Evolutionary conservation across 1,140 invertebrate species (phyloP).

Genomic region (Diorhabda sublineata): DNA sequence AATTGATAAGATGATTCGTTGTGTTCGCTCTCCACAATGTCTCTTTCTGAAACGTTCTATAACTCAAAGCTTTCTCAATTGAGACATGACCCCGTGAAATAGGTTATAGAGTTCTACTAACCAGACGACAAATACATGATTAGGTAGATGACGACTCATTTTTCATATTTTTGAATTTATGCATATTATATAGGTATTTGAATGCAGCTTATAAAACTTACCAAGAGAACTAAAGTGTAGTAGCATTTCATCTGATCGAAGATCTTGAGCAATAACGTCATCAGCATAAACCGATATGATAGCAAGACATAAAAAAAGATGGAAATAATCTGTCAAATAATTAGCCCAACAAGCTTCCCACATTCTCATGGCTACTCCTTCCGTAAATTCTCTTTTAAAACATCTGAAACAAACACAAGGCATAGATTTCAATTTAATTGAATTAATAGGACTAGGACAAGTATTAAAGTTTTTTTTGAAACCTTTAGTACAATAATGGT

Average conservation of each 20-base stretch:
- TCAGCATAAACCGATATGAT: constrained; percentile 90
- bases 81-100: too few species aligned
- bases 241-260: constrained; percentile 89
- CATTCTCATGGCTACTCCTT: constrained; percentile 78
- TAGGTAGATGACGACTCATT: too few species aligned
- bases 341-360: constrained; percentile 95
- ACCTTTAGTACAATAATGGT: constrained; percentile 16
- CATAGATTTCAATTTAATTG: too few species aligned
- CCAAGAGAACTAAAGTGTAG: constrained; percentile 87
- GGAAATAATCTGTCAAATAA: constrained; percentile 89
- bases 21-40: too few species aligned
- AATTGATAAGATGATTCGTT: too few species aligned
- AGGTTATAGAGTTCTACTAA: too few species aligned
- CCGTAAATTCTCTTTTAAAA: constrained; percentile 85
- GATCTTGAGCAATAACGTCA: constrained; percentile 83
- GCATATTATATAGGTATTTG: too few species aligned
- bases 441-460: too few species aligned
- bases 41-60: too few species aligned
- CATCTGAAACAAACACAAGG: constrained; percentile 54
- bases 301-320: constrained; percentile 85
- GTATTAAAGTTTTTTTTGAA: neutral
- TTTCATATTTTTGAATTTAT: too few species aligned
- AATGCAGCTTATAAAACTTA: constrained; percentile 32
- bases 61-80: too few species aligned
- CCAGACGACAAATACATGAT: too few species aligned